Evolutionary conservation across 2,888 invertebrate species (phyloP).

Genomic region (Adelognathus sp.): DNA sequence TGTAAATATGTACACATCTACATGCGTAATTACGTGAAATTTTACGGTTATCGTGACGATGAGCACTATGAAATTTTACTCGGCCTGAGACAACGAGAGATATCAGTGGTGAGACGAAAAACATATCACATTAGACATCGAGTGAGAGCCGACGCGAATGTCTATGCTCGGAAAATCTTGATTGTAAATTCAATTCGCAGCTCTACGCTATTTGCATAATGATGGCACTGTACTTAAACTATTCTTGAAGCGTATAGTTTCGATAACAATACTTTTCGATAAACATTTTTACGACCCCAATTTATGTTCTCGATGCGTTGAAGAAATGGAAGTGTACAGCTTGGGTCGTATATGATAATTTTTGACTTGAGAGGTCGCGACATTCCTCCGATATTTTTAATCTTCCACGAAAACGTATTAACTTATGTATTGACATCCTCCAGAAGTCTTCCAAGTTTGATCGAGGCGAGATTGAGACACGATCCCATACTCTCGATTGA

Average conservation of each 20-base stretch:
- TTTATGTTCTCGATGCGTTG: not conserved
- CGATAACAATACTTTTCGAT: slow-evolving; percentile 9
- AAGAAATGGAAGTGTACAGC: not conserved
- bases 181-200: not conserved
- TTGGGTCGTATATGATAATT: not conserved
- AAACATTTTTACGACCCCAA: slow-evolving; percentile 13
- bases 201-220: slow-evolving; percentile 23
- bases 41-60: not conserved
- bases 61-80: slow-evolving; percentile 4
- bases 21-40: slow-evolving; percentile 25
- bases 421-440: not conserved
- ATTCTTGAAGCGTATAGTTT: too few relatives aligned
- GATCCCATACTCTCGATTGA: not conserved
- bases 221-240: slow-evolving; percentile 36
- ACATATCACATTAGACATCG: slow-evolving; percentile 1
- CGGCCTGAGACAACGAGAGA: slow-evolving; percentile 5
- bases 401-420: not conserved
- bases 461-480: not conserved
- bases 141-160: not conserved
- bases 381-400: slow-evolving; percentile 39
- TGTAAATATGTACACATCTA: slow-evolving; percentile 50
- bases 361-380: not conserved
- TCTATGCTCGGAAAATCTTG: slow-evolving; percentile 3
- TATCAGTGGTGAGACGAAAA: not conserved
- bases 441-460: slow-evolving; percentile 26